Percentiles rank a stretch among this genome's conserved stretches.
Evolutionary conservation across 2,888 invertebrate species (phyloP).

Genomic region (Flexamia atlantica): DNA sequence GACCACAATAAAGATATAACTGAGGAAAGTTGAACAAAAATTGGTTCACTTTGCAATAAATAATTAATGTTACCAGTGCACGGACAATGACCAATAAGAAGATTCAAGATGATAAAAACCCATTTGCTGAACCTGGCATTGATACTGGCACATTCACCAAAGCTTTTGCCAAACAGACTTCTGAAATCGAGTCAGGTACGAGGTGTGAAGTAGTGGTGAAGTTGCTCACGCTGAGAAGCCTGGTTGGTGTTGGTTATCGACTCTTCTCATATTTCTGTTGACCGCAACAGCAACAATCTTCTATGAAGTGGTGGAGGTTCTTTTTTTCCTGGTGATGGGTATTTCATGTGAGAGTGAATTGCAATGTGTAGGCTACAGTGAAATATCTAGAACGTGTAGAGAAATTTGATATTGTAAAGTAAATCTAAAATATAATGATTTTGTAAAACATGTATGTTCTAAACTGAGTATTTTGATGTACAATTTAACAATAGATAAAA

Average conservation of each 20-base stretch:
- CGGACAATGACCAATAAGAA: conserved; percentile 32
- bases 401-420: too few relatives aligned
- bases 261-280: background rate
- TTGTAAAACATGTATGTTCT: too few relatives aligned
- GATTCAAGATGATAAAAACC: background rate
- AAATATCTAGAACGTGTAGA: too few relatives aligned
- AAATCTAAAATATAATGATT: too few relatives aligned
- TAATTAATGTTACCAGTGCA: too few relatives aligned
- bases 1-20: too few relatives aligned
- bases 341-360: too few relatives aligned
- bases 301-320: background rate
- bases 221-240: background rate
- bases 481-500: too few relatives aligned
- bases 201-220: background rate
- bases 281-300: background rate
- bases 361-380: too few relatives aligned
- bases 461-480: too few relatives aligned
- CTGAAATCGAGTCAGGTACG: conserved; percentile 18
- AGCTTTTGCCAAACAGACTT: conserved; percentile 12
- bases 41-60: too few relatives aligned
- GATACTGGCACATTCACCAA: background rate
- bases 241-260: background rate
- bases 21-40: too few relatives aligned
- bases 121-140: background rate
- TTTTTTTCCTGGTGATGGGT: background rate